phyloP scores from a whole-genome alignment of 64 coral and sea anemone genomes.

The Stichodactyla helianthus region DNA sequence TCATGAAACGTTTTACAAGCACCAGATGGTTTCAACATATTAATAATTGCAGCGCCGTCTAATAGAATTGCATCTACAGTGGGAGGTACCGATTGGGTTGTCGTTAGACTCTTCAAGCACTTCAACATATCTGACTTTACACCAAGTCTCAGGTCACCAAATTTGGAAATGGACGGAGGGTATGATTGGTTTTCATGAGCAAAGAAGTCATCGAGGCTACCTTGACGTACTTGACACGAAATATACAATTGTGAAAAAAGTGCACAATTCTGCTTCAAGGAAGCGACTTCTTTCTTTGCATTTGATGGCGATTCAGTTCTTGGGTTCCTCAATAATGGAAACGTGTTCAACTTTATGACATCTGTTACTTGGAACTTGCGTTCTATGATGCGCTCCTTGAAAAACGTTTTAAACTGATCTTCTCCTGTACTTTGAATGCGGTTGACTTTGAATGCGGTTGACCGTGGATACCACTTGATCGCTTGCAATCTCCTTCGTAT shows the following conservation, averaged over 20 bases:
- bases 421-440: not conserved
- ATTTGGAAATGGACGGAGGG: too few relatives aligned
- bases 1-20: conserved; percentile 33
- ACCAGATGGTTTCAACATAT: not conserved
- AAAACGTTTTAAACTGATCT: conserved; percentile 21
- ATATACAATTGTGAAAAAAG: too few relatives aligned
- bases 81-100: not conserved
- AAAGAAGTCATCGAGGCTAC: too few relatives aligned
- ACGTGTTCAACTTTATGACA: conserved; percentile 9
- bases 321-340: conserved; percentile 19
- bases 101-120: too few relatives aligned
- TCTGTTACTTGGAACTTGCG: conserved; percentile 3
- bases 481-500: conserved; percentile 36
- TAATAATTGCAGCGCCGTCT: not conserved
- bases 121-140: too few relatives aligned
- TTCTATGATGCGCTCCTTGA: conserved; percentile 8
- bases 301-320: conserved; percentile 21
- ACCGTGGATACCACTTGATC: conserved; percentile 20
- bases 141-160: too few relatives aligned
- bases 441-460: not conserved
- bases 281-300: not conserved
- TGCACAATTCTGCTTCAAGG: conserved; percentile 23
- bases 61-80: not conserved
- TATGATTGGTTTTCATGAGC: too few relatives aligned
- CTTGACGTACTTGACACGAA: too few relatives aligned